Percentiles rank a stretch among this genome's conserved stretches.
Conservation (phyloP, 2,113 vertebrate genomes). For the Oreocharis arfaki region DNA sequence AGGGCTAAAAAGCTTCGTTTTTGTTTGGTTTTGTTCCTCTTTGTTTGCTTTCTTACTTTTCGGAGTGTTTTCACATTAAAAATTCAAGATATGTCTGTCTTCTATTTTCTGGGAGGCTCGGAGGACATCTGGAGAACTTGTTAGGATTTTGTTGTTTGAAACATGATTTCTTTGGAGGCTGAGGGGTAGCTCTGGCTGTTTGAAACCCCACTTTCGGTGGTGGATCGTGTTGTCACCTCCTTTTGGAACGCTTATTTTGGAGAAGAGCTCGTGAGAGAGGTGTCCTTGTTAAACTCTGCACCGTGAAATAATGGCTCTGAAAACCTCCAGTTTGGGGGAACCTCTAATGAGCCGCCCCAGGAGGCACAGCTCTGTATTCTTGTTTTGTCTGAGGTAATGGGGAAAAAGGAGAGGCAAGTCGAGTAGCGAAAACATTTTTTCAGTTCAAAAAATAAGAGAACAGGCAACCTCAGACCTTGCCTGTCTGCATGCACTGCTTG, state of each 20-base stretch:
- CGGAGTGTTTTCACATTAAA: slow-evolving; percentile 42
- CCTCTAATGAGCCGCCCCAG: slow-evolving; percentile 1
- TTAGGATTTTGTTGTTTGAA: slow-evolving; percentile 31
- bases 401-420: background rate
- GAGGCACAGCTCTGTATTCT: background rate
- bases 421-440: background rate
- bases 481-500: background rate
- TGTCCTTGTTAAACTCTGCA: background rate
- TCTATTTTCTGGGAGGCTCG: slow-evolving; percentile 26
- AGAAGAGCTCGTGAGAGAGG: background rate
- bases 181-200: background rate
- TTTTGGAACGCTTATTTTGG: background rate
- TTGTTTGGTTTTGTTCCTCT: slow-evolving; percentile 39
- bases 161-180: background rate
- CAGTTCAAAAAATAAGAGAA: background rate
- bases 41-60: slow-evolving; percentile 55
- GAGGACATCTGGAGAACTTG: slow-evolving; percentile 64
- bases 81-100: slow-evolving; percentile 51
- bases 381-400: background rate
- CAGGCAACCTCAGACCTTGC: background rate
- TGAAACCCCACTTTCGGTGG: background rate
- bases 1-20: slow-evolving; percentile 32
- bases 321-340: background rate
- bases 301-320: background rate
- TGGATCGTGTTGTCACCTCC: background rate